Base-by-base conservation (phyloP, 2,797 vertebrate species). In the Pipistrellus nathusii region DNA sequence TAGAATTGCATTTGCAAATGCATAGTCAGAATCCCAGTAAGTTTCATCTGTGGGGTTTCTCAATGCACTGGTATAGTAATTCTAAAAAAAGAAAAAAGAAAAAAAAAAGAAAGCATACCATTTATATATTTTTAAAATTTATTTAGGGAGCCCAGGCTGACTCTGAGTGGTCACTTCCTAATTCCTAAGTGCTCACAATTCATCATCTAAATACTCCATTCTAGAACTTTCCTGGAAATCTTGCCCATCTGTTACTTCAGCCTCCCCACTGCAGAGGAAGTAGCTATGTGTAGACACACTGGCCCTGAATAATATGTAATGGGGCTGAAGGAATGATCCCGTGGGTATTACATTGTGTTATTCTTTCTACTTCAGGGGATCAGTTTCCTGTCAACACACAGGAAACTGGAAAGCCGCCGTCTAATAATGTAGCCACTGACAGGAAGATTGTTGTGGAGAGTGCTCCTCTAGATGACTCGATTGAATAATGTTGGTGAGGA, bases 371-470 rank as follows among this genome's bases (percentile, higher is more conserved):
- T 81, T 87, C 35, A 91, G 78, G 38, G 90, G 55, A 77, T 90
- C 66, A 75, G 77, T 72, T 96, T 93, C 80, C 89, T 95, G 92
- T 96, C 92, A 85, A 82, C 88, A 82, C 41, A 11, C 13, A 91
- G 84, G 62, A 84, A 93, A 44, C 81, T 62, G 84, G 71, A 71
- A 88, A 77, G 75, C 90, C 83, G n/a, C 32, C 27, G 78, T 83
- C 83, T 96, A 93, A 96, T 95, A 77, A 96, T 69, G 75, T 0
- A 91, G 80, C 23, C 59, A 55, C 71, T 92, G 94, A 96, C 91
- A 96, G 88, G 94, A 95, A 96, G 86, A 86, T 92, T 59, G 92
- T 86, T 93, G 80, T 96, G 86, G 91, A 59, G 85, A 82, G 90
- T 48, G 93, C 38, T 46, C 57, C 59, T 75, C 57, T 62, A 72